Percentiles rank a stretch among this genome's conserved stretches.
Conservation (phyloP, 2,888 invertebrate species). For the Meandrusa payeni region DNA sequence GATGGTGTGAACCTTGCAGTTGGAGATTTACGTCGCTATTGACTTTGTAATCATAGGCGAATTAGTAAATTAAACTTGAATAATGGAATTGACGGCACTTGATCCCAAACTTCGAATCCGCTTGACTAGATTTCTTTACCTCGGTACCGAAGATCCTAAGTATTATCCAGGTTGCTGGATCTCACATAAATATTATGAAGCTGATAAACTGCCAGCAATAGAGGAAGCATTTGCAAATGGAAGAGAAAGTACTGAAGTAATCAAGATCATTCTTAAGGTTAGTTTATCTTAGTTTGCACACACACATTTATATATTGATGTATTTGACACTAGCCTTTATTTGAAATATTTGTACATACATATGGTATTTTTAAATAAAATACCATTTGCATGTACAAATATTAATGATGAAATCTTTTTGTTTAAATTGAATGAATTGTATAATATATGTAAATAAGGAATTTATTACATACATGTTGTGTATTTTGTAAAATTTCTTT, state of each 20-base stretch:
- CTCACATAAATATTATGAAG: constrained; percentile 70
- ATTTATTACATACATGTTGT: too few relatives aligned
- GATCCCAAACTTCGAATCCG: constrained; percentile 57
- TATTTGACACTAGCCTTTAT: too few relatives aligned
- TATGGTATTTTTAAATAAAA: too few relatives aligned
- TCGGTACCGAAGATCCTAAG: constrained; percentile 74
- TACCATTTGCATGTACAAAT: too few relatives aligned
- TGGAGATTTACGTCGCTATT: constrained; percentile 23
- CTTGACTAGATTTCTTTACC: constrained; percentile 72
- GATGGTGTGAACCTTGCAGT: constrained; percentile 32
- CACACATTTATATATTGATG: too few relatives aligned
- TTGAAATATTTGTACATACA: too few relatives aligned
- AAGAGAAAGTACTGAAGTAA: constrained; percentile 47
- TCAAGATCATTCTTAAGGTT: constrained; percentile 62
- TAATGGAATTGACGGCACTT: constrained; percentile 47
- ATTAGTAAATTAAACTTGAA: constrained; percentile 29
- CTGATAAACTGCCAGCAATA: constrained; percentile 60
- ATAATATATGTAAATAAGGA: too few relatives aligned
- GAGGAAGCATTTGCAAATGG: constrained; percentile 40
- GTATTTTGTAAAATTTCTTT: too few relatives aligned
- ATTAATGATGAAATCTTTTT: too few relatives aligned
- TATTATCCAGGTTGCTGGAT: constrained; percentile 81
- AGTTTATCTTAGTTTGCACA: constrained; percentile 4
- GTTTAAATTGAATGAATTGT: too few relatives aligned
- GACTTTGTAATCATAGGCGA: constrained; percentile 12